phyloP scores from a whole-genome alignment of 2,888 invertebrate genomes.

The Ochropleura plecta region DNA sequence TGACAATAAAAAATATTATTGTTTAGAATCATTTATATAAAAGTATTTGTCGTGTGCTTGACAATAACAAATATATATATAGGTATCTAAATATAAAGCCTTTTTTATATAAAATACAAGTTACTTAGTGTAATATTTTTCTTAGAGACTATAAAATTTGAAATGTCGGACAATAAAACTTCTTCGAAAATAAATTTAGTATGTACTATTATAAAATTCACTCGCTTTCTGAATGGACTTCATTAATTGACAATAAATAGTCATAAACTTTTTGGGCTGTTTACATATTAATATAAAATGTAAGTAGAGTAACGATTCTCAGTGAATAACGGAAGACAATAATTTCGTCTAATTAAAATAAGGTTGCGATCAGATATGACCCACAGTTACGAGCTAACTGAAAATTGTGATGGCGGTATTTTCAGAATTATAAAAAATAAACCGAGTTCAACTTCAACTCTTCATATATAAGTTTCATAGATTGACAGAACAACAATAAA shows the following conservation, averaged over 20 bases:
- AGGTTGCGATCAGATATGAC: constrained; percentile 29
- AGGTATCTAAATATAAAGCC: constrained; percentile 51
- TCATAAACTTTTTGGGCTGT: constrained; percentile 73
- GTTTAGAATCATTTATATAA: constrained; percentile 46
- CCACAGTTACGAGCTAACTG: neutral
- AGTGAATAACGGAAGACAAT: constrained; percentile 70
- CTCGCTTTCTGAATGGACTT: constrained; percentile 65
- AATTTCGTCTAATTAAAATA: constrained; percentile 68
- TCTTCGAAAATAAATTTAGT: constrained; percentile 56
- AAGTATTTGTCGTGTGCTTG: constrained; percentile 62
- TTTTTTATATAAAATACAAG: constrained; percentile 50
- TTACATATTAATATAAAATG: constrained; percentile 66
- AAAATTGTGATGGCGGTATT: neutral
- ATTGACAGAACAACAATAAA: constrained; percentile 5
- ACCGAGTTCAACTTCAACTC: too few relatives aligned
- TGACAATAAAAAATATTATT: constrained; percentile 74
- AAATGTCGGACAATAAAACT: constrained; percentile 60
- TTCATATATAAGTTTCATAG: neutral
- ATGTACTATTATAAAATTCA: constrained; percentile 53
- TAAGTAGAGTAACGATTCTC: constrained; percentile 61
- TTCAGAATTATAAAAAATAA: neutral
- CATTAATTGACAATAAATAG: constrained; percentile 65
- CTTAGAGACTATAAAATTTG: constrained; percentile 50
- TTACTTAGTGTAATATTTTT: constrained; percentile 45
- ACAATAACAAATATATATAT: constrained; percentile 62